A percentile compares a stretch with the other conserved stretches of the same genome.
Evolutionary conservation across 2,113 vertebrate genomes (phyloP).

Genomic region (Pungitius pungitius): DNA sequence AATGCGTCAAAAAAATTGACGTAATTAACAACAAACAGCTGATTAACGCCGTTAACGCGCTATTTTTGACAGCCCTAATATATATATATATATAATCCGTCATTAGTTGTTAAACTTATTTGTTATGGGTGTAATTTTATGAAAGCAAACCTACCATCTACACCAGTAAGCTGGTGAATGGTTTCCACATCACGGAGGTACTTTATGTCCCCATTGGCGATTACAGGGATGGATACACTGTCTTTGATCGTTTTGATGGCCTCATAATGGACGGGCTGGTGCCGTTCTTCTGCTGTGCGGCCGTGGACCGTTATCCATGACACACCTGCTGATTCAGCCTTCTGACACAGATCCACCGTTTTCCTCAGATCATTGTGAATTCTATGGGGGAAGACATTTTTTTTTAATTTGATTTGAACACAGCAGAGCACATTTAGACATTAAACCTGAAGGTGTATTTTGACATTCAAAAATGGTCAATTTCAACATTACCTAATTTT

Average conservation of each 20-base stretch:
- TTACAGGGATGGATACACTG: conserved; percentile 88
- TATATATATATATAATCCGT: no score
- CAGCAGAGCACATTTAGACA: no score
- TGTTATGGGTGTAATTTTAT: background rate
- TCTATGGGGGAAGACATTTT: conserved; percentile 67
- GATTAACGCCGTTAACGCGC: no score
- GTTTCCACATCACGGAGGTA: conserved; percentile 88
- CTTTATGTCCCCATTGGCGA: conserved; percentile 95
- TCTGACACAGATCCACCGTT: conserved; percentile 95
- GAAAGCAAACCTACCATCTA: conserved; percentile 85
- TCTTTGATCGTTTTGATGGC: conserved; percentile 95
- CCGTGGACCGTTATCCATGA: conserved; percentile 98
- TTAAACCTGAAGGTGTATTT: background rate
- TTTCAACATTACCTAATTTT: conserved; percentile 89
- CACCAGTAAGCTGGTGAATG: conserved; percentile 85
- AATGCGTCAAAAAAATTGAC: no score
- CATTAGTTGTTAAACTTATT: background rate
- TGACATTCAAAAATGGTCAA: no score
- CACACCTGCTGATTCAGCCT: conserved; percentile 91
- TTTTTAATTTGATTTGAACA: background rate
- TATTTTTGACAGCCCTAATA: no score
- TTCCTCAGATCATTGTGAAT: conserved; percentile 89
- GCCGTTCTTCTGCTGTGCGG: conserved; percentile 90
- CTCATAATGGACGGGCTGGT: conserved; percentile 94
- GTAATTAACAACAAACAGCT: no score